These are phyloP conservation scores for Platichthys stellatus DNA, from an alignment of 2,113 vertebrate species.

Conservation along the genomic window DNA sequence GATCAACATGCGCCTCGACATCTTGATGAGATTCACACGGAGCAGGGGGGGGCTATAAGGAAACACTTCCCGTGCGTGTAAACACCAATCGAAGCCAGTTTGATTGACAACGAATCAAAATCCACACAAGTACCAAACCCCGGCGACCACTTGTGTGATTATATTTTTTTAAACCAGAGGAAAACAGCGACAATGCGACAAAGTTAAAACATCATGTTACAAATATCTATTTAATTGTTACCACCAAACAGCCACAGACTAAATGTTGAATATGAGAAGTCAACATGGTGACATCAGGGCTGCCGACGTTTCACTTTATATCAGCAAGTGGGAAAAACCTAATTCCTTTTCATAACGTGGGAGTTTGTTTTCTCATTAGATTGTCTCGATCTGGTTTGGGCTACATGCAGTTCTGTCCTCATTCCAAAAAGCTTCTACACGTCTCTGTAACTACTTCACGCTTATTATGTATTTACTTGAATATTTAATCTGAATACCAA, in stretches of 20 bases:
- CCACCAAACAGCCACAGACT: too few relatives aligned
- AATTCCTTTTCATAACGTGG: background rate
- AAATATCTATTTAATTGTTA: too few relatives aligned
- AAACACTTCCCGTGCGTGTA: too few relatives aligned
- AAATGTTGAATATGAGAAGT: background rate
- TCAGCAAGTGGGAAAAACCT: background rate
- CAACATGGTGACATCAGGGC: background rate
- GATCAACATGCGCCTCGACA: background rate
- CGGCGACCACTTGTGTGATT: too few relatives aligned
- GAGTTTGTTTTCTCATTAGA: background rate
- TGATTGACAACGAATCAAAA: background rate
- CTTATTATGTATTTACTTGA: slow-evolving; percentile 3
- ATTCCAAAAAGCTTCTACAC: too few relatives aligned
- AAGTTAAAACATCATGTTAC: too few relatives aligned
- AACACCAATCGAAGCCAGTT: too few relatives aligned
- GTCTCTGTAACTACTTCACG: background rate
- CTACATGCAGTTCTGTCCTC: background rate
- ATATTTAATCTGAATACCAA: slow-evolving; percentile 2
- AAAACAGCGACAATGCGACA: too few relatives aligned
- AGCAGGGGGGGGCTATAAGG: background rate
- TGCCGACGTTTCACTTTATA: background rate
- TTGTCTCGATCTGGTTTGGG: background rate
- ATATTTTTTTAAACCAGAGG: too few relatives aligned
- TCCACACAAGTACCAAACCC: background rate
- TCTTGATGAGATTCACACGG: background rate